Evolutionary conservation across 2,888 invertebrate genomes (phyloP).

Genomic region (Clostera curtula): DNA sequence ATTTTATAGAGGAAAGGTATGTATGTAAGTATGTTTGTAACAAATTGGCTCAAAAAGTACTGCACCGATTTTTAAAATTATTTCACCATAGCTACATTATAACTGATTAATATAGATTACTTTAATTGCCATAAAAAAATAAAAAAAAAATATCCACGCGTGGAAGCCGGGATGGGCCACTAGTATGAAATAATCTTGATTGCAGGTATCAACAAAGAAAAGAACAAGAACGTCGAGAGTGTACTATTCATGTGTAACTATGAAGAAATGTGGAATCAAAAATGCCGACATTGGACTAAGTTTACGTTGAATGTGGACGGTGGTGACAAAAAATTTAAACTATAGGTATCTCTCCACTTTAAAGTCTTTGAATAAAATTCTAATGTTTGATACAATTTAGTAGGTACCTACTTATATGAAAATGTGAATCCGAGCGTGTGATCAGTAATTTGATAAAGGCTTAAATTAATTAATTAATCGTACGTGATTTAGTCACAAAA

Average conservation of each 20-base stretch:
- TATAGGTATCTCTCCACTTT: constrained; percentile 7
- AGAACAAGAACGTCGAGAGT: constrained; percentile 83
- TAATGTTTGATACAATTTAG: constrained; percentile 2
- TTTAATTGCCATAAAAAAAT: too few species aligned
- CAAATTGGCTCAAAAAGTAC: too few species aligned
- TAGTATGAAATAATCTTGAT: too few species aligned
- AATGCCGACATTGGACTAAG: constrained; percentile 8
- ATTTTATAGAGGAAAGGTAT: too few species aligned
- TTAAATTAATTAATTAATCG: constrained; percentile 10
- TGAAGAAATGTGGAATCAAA: constrained; percentile 23
- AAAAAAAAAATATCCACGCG: too few species aligned
- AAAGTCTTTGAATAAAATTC: constrained; percentile 6
- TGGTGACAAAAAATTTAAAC: too few species aligned
- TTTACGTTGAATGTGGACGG: too few species aligned
- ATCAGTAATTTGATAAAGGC: constrained; percentile 18
- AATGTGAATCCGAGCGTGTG: background rate
- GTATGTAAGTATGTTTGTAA: too few species aligned
- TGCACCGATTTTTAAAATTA: too few species aligned
- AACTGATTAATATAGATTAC: too few species aligned
- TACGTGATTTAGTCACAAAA: constrained; percentile 15
- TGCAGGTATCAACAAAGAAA: constrained; percentile 82
- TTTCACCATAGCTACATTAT: too few species aligned
- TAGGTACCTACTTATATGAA: background rate
- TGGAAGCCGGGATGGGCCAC: too few species aligned
- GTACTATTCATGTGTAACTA: constrained; percentile 82